These are phyloP conservation scores for Onychomys leucogaster DNA, from an alignment of 2,797 vertebrate genomes.

Conservation along the genomic window DNA sequence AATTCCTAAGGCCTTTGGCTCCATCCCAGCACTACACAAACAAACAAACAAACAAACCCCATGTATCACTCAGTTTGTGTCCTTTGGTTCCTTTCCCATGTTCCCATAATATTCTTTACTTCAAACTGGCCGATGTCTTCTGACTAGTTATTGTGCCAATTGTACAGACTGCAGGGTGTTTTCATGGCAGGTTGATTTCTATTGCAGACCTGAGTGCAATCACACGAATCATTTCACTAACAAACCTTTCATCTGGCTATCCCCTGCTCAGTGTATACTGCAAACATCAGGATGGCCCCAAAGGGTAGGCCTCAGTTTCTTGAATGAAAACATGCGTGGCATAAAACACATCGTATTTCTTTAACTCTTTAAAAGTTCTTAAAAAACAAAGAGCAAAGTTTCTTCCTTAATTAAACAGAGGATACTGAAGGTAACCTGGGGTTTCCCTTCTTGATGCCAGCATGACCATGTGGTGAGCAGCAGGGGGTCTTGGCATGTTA, in stretches of 20 bases:
- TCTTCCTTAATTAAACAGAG: not conserved
- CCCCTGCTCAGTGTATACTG: not conserved
- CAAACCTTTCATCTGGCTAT: not conserved
- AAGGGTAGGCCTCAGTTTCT: not conserved
- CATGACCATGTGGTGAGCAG: constrained; percentile 54
- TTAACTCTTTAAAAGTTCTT: constrained; percentile 44
- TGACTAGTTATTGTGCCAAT: constrained; percentile 15
- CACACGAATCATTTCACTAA: not conserved
- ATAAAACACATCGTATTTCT: not conserved
- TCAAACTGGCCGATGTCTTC: not conserved
- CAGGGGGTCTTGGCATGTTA: constrained; percentile 76
- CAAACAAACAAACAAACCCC: not conserved
- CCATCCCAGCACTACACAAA: not conserved
- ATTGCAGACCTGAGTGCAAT: constrained; percentile 13
- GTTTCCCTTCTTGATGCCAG: constrained; percentile 25
- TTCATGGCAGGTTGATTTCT: constrained; percentile 33
- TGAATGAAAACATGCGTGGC: constrained; percentile 13
- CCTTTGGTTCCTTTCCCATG: constrained; percentile 8
- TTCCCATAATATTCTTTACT: not conserved
- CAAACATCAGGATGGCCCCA: not conserved
- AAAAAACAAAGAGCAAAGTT: constrained; percentile 41
- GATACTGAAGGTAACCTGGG: not conserved
- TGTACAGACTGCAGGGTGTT: not conserved
- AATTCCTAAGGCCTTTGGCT: not conserved
- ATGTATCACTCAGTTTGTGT: not conserved